Conservation (phyloP, 2,888 invertebrate genomes). For the Sarcophaga caerulescens region DNA sequence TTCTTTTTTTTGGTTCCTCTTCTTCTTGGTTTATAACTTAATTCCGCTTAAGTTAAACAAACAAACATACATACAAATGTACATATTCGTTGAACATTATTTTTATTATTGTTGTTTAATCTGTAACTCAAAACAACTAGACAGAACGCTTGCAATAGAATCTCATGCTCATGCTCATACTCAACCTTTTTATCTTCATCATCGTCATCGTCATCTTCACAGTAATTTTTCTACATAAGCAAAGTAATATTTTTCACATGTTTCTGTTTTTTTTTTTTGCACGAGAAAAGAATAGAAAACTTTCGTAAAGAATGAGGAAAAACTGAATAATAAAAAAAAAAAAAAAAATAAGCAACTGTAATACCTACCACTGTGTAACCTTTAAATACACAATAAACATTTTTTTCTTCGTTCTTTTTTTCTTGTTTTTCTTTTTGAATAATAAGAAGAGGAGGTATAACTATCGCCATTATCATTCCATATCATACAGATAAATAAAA, state of each 20-base stretch:
- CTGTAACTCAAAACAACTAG: constrained; percentile 30
- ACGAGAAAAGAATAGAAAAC: constrained; percentile 18
- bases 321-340: not conserved
- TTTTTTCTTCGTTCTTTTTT: not conserved
- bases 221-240: not conserved
- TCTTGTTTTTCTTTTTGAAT: not conserved
- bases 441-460: constrained; percentile 14
- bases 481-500: constrained; percentile 20
- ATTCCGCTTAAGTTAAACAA: constrained; percentile 43
- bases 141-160: not conserved
- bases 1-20: not conserved
- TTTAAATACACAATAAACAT: constrained; percentile 53
- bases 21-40: constrained; percentile 59
- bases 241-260: constrained; percentile 56
- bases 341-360: constrained; percentile 40
- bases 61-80: not conserved
- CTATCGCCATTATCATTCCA: constrained; percentile 41
- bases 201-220: constrained; percentile 3
- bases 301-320: not conserved
- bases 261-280: constrained; percentile 15
- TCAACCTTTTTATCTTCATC: constrained; percentile 19
- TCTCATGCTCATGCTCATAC: not conserved
- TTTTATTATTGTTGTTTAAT: constrained; percentile 44
- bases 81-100: constrained; percentile 27
- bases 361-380: constrained; percentile 67